Conservation (phyloP, 1,140 invertebrate genomes). For the Cecropterus lyciades region DNA sequence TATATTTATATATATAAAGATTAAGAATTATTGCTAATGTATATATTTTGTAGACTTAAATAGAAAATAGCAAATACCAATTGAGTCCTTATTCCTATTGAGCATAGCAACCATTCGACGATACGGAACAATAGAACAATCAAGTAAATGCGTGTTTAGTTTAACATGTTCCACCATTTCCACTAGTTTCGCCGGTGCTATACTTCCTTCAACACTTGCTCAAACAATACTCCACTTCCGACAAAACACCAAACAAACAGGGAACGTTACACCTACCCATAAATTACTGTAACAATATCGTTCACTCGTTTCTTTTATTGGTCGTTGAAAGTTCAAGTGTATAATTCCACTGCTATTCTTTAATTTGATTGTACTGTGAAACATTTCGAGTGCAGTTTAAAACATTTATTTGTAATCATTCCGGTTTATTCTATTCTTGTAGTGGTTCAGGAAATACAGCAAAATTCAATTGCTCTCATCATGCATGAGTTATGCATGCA, state of each 20-base stretch:
- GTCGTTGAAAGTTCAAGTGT: constrained; percentile 35
- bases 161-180: constrained; percentile 17
- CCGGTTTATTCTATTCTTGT: too few relatives aligned
- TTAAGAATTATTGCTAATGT: too few relatives aligned
- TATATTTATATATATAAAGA: too few relatives aligned
- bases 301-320: constrained; percentile 36
- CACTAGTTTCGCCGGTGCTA: constrained; percentile 9
- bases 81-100: too few relatives aligned
- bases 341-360: constrained; percentile 28
- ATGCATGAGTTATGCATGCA: too few relatives aligned
- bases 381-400: too few relatives aligned
- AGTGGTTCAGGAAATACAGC: too few relatives aligned
- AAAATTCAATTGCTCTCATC: too few relatives aligned
- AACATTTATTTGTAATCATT: too few relatives aligned
- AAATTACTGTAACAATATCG: constrained; percentile 48
- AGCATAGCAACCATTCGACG: constrained; percentile 12
- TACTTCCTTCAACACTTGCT: constrained; percentile 64
- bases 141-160: constrained; percentile 41
- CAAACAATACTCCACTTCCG: constrained; percentile 70
- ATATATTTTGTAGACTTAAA: too few relatives aligned
- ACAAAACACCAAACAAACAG: constrained; percentile 57
- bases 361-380: background rate
- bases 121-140: constrained; percentile 42
- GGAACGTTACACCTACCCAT: constrained; percentile 51
- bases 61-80: too few relatives aligned